Base-by-base conservation (phyloP, 2,113 vertebrate genomes). In the Mesembrinibis cayennensis region DNA sequence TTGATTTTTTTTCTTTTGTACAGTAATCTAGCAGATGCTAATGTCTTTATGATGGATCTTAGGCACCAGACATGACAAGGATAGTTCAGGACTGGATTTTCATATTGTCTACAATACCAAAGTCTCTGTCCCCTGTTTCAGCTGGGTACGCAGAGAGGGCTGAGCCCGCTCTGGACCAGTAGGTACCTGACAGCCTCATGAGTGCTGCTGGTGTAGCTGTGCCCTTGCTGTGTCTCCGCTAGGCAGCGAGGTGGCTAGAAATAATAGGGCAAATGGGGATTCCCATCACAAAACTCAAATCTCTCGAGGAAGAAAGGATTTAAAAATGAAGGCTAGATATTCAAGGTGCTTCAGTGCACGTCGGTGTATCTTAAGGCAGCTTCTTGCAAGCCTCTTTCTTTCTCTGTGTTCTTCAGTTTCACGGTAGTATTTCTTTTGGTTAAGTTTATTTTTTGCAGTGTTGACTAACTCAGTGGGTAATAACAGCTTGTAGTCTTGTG, bases 101-200 rank as follows among this genome's bases (percentile, higher is more conserved):
- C 17, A 4, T 29, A 0, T 10, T 13, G 36, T 4, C 61, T 49
- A 1, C 15, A 18, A 3, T 1, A 4, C 34, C 17, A 9, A 29
- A 16, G 70, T 4, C 18, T 7, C 73, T 36, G 30, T 47, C 38
- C 58, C 58, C 25, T 1, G 1, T 4, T 26, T 61, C 59, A 25
- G 23, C 7, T 23, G 71, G 45, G 34, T 2, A 1, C 10, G 2
- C 16, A 6, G 63, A 3, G 0, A 14, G 47, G 18, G 61, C 74
- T 55, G 74, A 62, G 67, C 34, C 27, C 1, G 8, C 38, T 40
- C 72, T 12, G 66, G 40, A 36, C 45, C 71, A 21, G 22, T 3
- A 7, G 1, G 6, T 13, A 9, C 23, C 30, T 4, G 2, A 2
- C 32, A 42, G 40, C 50, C n/a, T 16, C 30, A 1, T 0, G 0